phyloP scores from a whole-genome alignment of 2,113 vertebrate genomes.

The Fulica atra region DNA sequence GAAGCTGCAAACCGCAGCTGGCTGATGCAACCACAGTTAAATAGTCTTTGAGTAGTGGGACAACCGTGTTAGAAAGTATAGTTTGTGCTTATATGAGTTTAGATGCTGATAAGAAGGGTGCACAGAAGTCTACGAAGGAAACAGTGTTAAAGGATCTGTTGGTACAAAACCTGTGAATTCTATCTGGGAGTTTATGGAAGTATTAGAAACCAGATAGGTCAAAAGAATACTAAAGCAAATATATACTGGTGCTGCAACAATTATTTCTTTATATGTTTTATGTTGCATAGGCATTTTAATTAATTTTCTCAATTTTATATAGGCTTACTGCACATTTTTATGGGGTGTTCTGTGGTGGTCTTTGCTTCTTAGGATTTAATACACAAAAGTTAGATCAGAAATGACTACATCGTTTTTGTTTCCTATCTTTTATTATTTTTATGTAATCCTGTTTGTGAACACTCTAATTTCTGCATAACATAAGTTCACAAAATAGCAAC shows the following conservation, averaged over 20 bases:
- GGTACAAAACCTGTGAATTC: neutral
- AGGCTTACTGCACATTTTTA: neutral
- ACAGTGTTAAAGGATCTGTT: neutral
- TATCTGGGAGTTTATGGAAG: neutral
- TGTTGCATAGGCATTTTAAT: neutral
- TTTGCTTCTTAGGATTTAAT: neutral
- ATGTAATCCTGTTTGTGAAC: neutral
- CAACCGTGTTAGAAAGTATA: neutral
- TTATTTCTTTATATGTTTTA: neutral
- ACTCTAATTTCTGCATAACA: slow-evolving; percentile 3
- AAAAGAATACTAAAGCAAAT: neutral
- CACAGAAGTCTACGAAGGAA: neutral
- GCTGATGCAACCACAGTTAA: neutral
- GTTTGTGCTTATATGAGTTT: neutral
- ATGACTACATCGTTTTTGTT: neutral
- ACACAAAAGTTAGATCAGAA: neutral
- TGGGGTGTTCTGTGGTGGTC: accelerated
- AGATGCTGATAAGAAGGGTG: neutral
- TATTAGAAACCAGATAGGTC: neutral
- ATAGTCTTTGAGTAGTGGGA: neutral
- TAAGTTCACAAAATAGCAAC: slow-evolving; percentile 24
- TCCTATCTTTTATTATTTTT: neutral
- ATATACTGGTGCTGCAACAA: neutral
- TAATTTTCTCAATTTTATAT: neutral
- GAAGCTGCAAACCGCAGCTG: neutral